These are phyloP conservation scores for Cecidostiba fungosa DNA, from an alignment of 2,888 invertebrate genomes.

Conservation along the genomic window DNA sequence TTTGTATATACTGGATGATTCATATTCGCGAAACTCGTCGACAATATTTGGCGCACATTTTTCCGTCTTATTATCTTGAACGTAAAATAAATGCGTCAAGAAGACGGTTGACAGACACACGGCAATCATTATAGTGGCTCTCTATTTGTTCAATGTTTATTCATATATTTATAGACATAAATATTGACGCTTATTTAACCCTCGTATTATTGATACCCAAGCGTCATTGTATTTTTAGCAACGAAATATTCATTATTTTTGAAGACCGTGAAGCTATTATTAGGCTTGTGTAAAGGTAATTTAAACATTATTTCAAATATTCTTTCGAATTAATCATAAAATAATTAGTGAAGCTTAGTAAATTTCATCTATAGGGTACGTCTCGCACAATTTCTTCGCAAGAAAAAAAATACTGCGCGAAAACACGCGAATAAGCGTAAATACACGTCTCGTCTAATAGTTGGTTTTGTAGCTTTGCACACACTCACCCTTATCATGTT, in stretches of 20 bases:
- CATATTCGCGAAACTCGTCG: neutral
- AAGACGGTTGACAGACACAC: neutral
- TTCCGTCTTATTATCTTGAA: neutral
- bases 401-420: neutral
- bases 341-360: no score
- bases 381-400: neutral
- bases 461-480: neutral
- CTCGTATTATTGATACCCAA: neutral
- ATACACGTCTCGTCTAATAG: neutral
- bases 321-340: no score
- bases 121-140: neutral
- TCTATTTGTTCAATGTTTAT: neutral
- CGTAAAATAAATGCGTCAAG: slow-evolving; percentile 20
- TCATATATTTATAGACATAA: neutral
- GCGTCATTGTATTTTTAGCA: neutral
- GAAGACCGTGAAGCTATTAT: neutral
- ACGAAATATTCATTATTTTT: neutral
- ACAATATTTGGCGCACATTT: slow-evolving; percentile 1
- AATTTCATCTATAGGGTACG: no score
- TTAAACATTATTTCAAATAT: no score
- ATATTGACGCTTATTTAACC: neutral
- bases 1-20: neutral
- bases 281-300: no score
- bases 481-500: neutral
- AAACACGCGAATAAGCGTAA: neutral